phyloP scores from a whole-genome alignment of 2,797 vertebrate genomes.

The Sorex maritimensis region DNA sequence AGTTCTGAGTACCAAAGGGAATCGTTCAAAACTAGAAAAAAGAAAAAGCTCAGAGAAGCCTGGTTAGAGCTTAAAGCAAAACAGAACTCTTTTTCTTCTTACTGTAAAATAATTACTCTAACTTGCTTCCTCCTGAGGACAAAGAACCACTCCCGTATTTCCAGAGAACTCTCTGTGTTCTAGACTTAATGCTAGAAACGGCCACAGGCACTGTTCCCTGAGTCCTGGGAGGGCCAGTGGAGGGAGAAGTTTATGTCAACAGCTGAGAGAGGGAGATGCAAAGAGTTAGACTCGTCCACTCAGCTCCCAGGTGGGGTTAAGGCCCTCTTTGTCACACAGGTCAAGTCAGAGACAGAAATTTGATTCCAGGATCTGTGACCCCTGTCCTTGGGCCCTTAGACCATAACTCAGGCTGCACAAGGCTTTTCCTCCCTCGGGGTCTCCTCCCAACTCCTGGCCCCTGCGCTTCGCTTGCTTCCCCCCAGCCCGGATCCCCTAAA shows the following conservation, averaged over 20 bases:
- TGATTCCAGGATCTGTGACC: background rate
- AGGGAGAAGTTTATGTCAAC: background rate
- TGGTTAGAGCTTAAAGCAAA: background rate
- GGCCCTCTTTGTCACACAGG: no score
- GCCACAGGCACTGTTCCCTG: accelerated
- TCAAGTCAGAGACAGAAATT: background rate
- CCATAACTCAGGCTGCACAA: no score
- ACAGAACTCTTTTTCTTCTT: background rate
- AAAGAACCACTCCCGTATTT: background rate
- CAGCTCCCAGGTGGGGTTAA: background rate
- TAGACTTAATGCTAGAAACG: background rate
- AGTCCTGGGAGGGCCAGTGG: background rate
- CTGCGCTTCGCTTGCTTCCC: background rate
- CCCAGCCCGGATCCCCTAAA: background rate
- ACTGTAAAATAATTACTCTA: background rate
- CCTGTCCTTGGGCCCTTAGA: background rate
- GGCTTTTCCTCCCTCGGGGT: no score
- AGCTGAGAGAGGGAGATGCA: background rate
- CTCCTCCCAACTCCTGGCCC: no score
- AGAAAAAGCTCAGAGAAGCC: no score
- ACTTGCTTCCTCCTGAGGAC: background rate
- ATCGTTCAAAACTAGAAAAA: no score
- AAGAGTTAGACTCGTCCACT: background rate
- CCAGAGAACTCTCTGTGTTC: background rate
- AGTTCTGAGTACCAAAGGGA: no score